Percentiles rank a stretch among this genome's conserved stretches.
Evolutionary conservation across 2,113 vertebrate genomes (phyloP).

Genomic region (Amphiprion ocellaris): DNA sequence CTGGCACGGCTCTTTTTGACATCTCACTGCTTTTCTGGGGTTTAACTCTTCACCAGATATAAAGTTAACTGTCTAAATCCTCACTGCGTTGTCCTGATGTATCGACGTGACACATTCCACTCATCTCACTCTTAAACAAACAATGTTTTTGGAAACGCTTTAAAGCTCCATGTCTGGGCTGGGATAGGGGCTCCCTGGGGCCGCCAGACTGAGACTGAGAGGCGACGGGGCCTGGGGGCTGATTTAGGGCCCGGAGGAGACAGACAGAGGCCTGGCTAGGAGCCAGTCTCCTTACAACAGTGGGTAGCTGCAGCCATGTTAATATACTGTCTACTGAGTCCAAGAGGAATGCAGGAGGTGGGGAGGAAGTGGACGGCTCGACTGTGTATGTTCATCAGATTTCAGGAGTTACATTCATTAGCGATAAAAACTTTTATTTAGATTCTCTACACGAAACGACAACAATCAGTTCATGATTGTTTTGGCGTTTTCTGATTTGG

Average conservation of each 20-base stretch:
- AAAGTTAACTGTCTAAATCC: not conserved
- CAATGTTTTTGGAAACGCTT: slow-evolving; percentile 30
- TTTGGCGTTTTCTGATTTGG: not conserved
- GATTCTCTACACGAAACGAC: not conserved
- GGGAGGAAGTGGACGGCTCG: slow-evolving; percentile 43
- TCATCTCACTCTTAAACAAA: slow-evolving; percentile 38
- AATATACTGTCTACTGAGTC: slow-evolving; percentile 66
- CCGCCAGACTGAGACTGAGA: slow-evolving; percentile 61
- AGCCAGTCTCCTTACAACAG: slow-evolving; percentile 69
- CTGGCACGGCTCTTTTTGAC: not conserved
- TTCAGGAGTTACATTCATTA: slow-evolving; percentile 27
- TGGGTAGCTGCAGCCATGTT: slow-evolving; percentile 63
- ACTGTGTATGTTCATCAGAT: slow-evolving; percentile 19
- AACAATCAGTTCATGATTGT: slow-evolving; percentile 9
- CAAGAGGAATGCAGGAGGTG: slow-evolving; percentile 53
- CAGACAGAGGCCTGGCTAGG: slow-evolving; percentile 65
- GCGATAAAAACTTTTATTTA: not conserved
- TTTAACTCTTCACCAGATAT: not conserved
- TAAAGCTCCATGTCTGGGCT: slow-evolving; percentile 34
- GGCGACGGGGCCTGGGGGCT: slow-evolving; percentile 57
- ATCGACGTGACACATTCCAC: not conserved
- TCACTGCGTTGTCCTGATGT: not conserved
- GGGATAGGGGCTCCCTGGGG: slow-evolving; percentile 61
- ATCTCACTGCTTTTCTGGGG: not conserved
- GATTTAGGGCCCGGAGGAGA: slow-evolving; percentile 74